Conservation (phyloP, 2,797 vertebrate genomes). For the Acomys russatus region DNA sequence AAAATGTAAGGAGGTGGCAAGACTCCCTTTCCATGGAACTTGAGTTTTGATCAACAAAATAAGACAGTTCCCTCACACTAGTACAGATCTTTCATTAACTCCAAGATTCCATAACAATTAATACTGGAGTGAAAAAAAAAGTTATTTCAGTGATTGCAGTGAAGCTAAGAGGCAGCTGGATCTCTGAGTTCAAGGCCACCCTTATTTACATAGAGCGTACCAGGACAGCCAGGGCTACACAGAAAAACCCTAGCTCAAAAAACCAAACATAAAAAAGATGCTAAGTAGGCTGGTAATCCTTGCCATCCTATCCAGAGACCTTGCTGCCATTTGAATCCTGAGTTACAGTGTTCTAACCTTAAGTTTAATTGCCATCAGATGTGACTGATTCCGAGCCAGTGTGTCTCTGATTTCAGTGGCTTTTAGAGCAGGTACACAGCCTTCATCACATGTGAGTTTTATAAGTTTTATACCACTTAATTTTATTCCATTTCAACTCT, state of each 20-base stretch:
- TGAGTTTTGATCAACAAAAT: background rate
- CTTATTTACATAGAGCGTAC: background rate
- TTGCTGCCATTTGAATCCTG: constrained; percentile 1
- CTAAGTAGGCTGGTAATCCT: constrained; percentile 46
- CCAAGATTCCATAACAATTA: background rate
- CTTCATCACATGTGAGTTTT: constrained; percentile 49
- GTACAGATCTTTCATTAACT: background rate
- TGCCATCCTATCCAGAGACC: background rate
- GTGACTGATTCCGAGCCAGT: constrained; percentile 29
- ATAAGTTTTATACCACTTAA: constrained; percentile 62
- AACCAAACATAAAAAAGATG: background rate
- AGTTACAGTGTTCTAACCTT: constrained; percentile 54
- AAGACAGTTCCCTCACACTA: background rate
- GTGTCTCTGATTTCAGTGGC: constrained; percentile 40
- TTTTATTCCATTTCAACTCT: constrained; percentile 64
- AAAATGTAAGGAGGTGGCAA: background rate
- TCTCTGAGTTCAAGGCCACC: background rate
- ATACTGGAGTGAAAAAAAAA: background rate
- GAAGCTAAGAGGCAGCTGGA: background rate
- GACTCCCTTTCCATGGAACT: background rate
- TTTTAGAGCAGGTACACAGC: constrained; percentile 38
- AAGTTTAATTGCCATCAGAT: constrained; percentile 53
- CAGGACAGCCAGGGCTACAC: background rate
- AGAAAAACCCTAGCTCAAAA: background rate
- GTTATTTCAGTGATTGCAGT: background rate